Evolutionary conservation across 2,888 invertebrate genomes (phyloP).

Genomic region (Melitaea athalia): DNA sequence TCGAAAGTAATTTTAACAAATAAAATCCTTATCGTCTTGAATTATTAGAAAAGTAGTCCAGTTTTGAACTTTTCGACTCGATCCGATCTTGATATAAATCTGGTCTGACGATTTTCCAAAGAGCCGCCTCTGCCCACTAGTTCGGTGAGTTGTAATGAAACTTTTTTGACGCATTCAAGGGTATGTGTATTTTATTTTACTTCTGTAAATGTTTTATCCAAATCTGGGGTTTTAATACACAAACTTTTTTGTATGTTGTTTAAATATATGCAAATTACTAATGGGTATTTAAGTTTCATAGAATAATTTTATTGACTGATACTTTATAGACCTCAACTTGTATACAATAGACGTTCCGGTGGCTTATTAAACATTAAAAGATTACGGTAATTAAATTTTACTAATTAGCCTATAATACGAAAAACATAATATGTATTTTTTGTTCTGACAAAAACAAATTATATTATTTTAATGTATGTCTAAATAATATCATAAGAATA

Average conservation of each 20-base stretch:
- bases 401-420: too few species aligned
- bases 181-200: constrained; percentile 7
- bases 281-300: background rate
- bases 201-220: constrained; percentile 1
- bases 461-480: too few species aligned
- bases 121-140: constrained; percentile 20
- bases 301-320: background rate
- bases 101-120: constrained; percentile 5
- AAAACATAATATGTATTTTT: too few species aligned
- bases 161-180: constrained; percentile 28
- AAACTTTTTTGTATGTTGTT: background rate
- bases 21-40: constrained; percentile 34
- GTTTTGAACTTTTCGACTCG: constrained; percentile 37
- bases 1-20: constrained; percentile 23
- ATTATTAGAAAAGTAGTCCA: constrained; percentile 39
- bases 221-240: background rate
- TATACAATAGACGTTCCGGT: too few species aligned
- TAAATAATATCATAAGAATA: too few species aligned
- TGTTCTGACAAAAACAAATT: too few species aligned
- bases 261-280: background rate
- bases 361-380: too few species aligned
- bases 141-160: constrained; percentile 35
- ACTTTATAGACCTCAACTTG: background rate
- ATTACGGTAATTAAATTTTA: too few species aligned
- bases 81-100: constrained; percentile 28